Conservation (phyloP, 2,888 invertebrate genomes). For the Pycnomerus fuliginosus region DNA sequence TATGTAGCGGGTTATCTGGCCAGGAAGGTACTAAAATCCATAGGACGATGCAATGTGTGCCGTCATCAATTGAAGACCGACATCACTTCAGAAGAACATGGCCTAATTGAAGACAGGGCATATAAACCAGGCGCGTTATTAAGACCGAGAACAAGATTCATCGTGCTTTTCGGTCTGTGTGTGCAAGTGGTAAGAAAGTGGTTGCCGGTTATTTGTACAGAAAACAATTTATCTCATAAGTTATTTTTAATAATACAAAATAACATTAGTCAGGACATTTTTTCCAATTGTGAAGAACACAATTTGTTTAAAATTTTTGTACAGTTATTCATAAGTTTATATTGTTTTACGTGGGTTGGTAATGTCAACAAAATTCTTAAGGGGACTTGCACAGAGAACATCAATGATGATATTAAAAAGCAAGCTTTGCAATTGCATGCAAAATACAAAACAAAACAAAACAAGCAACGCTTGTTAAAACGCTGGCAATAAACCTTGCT, state of each 20-base stretch:
- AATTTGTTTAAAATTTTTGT: background rate
- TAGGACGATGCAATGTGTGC: background rate
- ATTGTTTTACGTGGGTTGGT: background rate
- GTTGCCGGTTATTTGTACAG: background rate
- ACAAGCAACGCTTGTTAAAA: no score
- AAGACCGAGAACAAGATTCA: background rate
- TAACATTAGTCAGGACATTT: background rate
- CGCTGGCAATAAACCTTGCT: no score
- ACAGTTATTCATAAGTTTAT: background rate
- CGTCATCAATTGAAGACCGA: background rate
- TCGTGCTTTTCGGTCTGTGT: background rate
- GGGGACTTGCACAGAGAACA: background rate
- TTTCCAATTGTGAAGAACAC: background rate
- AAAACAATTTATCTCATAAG: background rate
- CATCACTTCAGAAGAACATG: background rate
- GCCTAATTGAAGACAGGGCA: background rate
- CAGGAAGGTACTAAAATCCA: background rate
- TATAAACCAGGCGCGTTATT: background rate
- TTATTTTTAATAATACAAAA: background rate
- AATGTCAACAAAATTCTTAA: conserved; percentile 1
- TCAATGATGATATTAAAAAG: background rate
- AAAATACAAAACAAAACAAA: no score
- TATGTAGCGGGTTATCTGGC: background rate
- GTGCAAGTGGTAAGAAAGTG: background rate
- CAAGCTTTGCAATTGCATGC: background rate